Evolutionary conservation across 2,797 vertebrate species (phyloP).

Genomic region (Choloepus didactylus): DNA sequence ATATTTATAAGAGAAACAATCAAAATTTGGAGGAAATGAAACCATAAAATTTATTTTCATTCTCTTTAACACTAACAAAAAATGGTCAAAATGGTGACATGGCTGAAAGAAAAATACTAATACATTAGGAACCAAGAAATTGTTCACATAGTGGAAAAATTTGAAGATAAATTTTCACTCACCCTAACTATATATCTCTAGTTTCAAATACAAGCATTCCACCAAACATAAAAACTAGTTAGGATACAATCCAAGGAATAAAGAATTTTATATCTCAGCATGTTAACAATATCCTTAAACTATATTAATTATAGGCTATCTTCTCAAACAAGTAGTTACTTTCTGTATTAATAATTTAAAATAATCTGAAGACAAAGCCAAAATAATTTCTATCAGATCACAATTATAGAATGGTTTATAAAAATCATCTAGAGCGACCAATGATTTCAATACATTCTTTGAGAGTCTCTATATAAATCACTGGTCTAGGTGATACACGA

Average conservation of each 20-base stretch:
- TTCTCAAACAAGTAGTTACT: background rate
- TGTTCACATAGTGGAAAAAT: background rate
- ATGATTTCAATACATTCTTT: background rate
- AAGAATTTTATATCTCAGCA: background rate
- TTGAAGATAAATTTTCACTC: background rate
- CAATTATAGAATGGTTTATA: background rate
- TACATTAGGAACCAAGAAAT: background rate
- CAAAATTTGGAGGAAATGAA: background rate
- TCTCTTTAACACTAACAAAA: conserved; percentile 29
- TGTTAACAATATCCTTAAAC: background rate
- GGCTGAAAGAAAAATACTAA: conserved; percentile 25
- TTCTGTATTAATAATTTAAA: background rate
- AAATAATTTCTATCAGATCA: conserved; percentile 22
- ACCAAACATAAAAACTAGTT: conserved; percentile 33
- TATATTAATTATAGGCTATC: background rate
- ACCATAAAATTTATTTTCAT: conserved; percentile 43
- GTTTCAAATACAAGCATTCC: conserved; percentile 48
- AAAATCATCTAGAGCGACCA: background rate
- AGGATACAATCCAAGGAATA: background rate
- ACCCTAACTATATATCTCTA: background rate
- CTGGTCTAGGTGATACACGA: background rate
- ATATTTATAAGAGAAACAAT: conserved; percentile 7
- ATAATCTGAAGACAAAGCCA: conserved; percentile 52
- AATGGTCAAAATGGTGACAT: background rate
- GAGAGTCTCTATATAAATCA: conserved; percentile 9